Evolutionary conservation across 2,113 vertebrate genomes (phyloP), one percentile per base, ranked within the genome.

Genomic region (Caretta caretta): DNA sequence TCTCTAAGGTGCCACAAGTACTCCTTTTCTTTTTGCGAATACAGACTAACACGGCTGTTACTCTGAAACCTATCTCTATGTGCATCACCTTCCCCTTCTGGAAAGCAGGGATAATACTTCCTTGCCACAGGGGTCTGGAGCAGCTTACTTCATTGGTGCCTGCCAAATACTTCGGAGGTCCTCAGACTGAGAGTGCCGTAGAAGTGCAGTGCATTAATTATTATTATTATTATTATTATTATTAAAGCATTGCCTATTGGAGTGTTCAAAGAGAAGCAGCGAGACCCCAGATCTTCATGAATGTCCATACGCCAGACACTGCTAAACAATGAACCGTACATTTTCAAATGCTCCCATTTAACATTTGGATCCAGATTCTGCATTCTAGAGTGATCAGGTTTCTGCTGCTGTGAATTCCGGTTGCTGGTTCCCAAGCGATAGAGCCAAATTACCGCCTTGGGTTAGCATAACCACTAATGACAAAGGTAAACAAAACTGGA

Each of bases 401-500:
- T 56, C 87, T 79, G 80, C 57, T 87, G 80, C 88, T 31, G 90
- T 79, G 84, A 93, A 78, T 72, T 62, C 92, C 93, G 93, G 65
- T 69, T 96, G 57, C 79, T 89, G 89, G 49, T 72, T 94, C 90
- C 90, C 75, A 92, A 92, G 56, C 85, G 88, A 93, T 59, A 78
- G 91, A 95, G 88, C 62, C 80, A 93, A 89, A 93, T 78, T 75
- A 86, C 84, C 88, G 8, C 81, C 78, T 79, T 49, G 72, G 80
- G 82, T 86, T 89, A 94, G 49, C 82, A 83, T 1, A 20, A 89
- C 49, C 72, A 25, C 7, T 86, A 49, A 57, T 11, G 79, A 91
- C 57, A 88, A 89, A 79, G 72, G 88, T 82, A 93, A 94, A 91
- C 24, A 79, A 88, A 89, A 48, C 29, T 86, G n/a, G 84, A 50